phyloP scores from a whole-genome alignment of 2,797 vertebrate genomes.

The Microtus californicus region DNA sequence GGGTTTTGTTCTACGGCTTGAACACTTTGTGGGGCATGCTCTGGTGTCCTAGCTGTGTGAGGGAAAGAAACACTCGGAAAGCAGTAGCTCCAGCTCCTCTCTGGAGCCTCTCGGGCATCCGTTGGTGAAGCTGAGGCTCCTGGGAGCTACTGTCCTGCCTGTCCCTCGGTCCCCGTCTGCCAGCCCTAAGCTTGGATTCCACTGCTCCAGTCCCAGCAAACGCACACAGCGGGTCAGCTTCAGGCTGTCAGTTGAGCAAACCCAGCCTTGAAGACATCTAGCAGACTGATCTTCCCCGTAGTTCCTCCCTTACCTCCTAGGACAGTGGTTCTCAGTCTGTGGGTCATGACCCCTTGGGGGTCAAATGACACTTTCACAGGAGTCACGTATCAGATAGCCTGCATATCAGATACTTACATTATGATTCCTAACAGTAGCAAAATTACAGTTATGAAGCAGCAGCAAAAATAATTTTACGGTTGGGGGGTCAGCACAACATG shows the following conservation, averaged over 20 bases:
- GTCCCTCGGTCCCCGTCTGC: neutral
- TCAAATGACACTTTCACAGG: neutral
- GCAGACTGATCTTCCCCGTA: neutral
- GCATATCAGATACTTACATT: neutral
- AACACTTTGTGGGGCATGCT: neutral
- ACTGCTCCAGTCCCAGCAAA: neutral
- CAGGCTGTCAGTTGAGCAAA: neutral
- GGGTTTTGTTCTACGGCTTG: too few species aligned
- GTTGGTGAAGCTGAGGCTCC: too few species aligned
- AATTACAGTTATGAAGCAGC: neutral
- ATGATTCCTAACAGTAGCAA: neutral
- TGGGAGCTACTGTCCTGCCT: neutral
- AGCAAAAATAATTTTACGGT: neutral
- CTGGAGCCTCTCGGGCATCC: too few species aligned
- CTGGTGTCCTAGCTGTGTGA: neutral
- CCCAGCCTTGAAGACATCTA: neutral
- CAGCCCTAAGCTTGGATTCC: too few species aligned
- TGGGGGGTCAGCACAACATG: neutral
- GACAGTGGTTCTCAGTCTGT: neutral
- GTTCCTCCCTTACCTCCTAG: neutral
- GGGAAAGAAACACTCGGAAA: neutral
- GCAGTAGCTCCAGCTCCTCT: neutral
- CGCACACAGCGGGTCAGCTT: neutral
- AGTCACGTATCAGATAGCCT: neutral
- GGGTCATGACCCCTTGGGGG: neutral